Percentiles rank a stretch among this genome's conserved stretches.
phyloP scores from a whole-genome alignment of 2,113 vertebrate species.

The Onychostoma macrolepis region DNA sequence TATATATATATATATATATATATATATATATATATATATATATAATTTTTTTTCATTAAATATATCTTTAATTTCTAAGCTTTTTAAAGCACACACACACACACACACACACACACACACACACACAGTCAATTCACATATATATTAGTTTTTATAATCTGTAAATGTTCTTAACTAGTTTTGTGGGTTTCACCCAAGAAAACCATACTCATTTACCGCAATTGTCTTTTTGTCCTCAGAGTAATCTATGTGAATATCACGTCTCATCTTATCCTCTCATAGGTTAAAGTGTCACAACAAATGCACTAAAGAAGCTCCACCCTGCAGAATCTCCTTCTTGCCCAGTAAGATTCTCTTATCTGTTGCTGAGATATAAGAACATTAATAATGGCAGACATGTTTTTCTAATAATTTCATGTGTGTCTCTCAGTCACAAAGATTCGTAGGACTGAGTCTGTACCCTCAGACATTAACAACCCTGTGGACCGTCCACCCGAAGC shows the following conservation, averaged over 20 bases:
- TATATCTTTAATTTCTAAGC: no score
- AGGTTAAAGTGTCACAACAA: slow-evolving; percentile 99
- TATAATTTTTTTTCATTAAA: no score
- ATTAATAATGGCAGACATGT: background rate
- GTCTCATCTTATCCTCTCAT: slow-evolving; percentile 40
- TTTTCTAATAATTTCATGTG: slow-evolving; percentile 35
- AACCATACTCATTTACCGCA: background rate
- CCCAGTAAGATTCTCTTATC: slow-evolving; percentile 81
- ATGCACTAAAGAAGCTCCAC: slow-evolving; percentile 96
- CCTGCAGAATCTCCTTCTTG: slow-evolving; percentile 95
- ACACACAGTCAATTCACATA: no score
- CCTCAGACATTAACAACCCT: slow-evolving; percentile 97
- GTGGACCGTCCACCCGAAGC: slow-evolving; percentile 88
- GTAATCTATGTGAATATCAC: background rate
- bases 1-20: no score
- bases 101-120: no score
- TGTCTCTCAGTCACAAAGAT: slow-evolving; percentile 86
- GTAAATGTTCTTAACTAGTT: background rate
- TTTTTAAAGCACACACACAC: no score
- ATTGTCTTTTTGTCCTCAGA: background rate
- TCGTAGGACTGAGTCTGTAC: slow-evolving; percentile 94
- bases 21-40: no score
- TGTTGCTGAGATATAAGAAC: background rate
- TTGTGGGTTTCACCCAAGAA: background rate
- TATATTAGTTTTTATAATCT: background rate